phyloP scores from a whole-genome alignment of 2,888 invertebrate genomes.

The Polyommatus iphigenia region DNA sequence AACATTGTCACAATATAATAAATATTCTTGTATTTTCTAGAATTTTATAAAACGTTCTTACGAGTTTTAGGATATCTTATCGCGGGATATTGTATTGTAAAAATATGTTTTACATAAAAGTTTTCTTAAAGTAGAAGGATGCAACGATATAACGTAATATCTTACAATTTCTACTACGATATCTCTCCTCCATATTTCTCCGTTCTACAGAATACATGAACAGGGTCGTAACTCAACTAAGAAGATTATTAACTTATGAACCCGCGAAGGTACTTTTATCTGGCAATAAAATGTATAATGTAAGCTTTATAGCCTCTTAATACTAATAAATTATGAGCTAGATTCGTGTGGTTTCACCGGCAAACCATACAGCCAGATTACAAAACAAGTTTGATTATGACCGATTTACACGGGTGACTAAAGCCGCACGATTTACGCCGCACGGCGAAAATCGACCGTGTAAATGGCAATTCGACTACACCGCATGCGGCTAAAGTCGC shows the following conservation, averaged over 20 bases:
- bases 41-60: not conserved
- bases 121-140: not conserved
- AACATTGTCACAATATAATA: no score
- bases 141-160: constrained; percentile 24
- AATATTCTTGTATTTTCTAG: not conserved
- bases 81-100: not conserved
- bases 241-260: constrained; percentile 26
- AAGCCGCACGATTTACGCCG: no score
- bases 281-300: constrained; percentile 27
- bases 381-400: not conserved
- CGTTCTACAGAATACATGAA: constrained; percentile 27
- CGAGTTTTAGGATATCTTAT: not conserved
- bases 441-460: no score
- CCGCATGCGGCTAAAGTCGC: no score
- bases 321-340: constrained; percentile 16
- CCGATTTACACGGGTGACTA: no score
- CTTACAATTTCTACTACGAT: constrained; percentile 27
- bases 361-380: not conserved
- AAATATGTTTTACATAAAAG: constrained; percentile 13
- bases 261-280: constrained; percentile 24
- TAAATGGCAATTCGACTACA: no score
- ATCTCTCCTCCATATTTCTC: constrained; percentile 27
- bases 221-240: constrained; percentile 30
- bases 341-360: not conserved
- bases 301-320: constrained; percentile 12